These are phyloP conservation scores for Cirrhinus molitorella DNA, from an alignment of 2,797 vertebrate species.

Conservation along the genomic window DNA sequence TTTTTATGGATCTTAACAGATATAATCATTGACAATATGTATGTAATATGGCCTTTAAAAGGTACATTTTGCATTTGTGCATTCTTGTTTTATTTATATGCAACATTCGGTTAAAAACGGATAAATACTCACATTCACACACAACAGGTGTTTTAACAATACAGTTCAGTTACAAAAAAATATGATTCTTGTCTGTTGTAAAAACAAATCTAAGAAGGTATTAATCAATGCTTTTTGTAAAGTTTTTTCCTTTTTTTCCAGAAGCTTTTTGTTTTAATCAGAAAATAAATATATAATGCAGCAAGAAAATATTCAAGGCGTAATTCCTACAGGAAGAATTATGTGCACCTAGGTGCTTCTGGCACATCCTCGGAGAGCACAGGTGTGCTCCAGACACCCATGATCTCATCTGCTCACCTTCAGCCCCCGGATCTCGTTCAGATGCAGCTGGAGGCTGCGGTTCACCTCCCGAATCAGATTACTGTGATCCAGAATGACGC, in stretches of 20 bases:
- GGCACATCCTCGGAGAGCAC: constrained; percentile 8
- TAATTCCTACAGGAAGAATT: background rate
- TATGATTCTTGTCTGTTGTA: background rate
- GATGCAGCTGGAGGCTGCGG: constrained; percentile 95
- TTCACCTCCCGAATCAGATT: constrained; percentile 99
- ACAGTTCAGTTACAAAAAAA: background rate
- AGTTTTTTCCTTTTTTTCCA: background rate
- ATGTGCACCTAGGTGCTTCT: constrained; percentile 12
- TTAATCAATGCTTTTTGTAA: background rate
- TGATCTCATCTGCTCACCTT: constrained; percentile 88
- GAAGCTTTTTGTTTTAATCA: background rate
- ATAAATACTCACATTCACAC: background rate
- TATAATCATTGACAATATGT: too few species aligned
- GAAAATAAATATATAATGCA: background rate
- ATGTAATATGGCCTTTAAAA: too few species aligned
- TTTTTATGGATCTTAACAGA: too few species aligned
- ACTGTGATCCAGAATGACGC: constrained; percentile 97
- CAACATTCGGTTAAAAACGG: background rate
- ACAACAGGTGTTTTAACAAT: constrained; percentile 1
- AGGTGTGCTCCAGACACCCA: constrained; percentile 58
- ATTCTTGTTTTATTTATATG: background rate
- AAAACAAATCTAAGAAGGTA: background rate
- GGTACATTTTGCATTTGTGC: too few species aligned
- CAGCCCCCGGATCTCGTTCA: constrained; percentile 96
- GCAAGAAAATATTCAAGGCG: background rate